A percentile compares a stretch with the other conserved stretches of the same genome.
phyloP scores from a whole-genome alignment of 2,888 invertebrate species.

The Rotaria sp. region DNA sequence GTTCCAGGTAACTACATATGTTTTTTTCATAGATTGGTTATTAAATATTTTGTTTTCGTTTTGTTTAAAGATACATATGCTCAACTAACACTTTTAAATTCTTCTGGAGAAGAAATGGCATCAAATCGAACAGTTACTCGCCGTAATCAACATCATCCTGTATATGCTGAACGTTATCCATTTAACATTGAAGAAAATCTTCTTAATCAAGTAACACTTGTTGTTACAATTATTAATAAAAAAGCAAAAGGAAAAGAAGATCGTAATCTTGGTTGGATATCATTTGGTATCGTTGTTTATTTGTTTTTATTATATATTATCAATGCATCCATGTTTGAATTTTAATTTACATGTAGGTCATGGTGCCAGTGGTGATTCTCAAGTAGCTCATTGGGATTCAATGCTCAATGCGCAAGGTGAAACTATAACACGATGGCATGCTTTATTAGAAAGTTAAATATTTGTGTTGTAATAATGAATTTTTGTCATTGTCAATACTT shows the following conservation, averaged over 20 bases:
- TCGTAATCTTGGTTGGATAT: not conserved
- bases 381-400: constrained; percentile 15
- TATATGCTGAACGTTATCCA: constrained; percentile 25
- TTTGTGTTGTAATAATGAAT: not conserved
- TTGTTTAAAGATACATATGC: not conserved
- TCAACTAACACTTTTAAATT: not conserved
- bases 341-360: not conserved
- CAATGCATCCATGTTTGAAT: too few relatives aligned
- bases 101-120: not conserved
- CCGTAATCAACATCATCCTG: not conserved
- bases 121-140: constrained; percentile 17
- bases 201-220: not conserved
- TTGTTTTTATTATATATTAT: not conserved
- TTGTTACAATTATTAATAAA: not conserved
- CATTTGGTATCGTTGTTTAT: not conserved
- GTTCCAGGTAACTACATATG: not conserved
- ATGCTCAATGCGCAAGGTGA: constrained; percentile 10
- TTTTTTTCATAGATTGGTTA: not conserved
- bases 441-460: constrained; percentile 26
- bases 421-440: constrained; percentile 26
- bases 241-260: not conserved
- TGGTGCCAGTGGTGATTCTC: not conserved
- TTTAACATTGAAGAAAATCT: constrained; percentile 23
- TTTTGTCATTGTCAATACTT: not conserved
- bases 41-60: not conserved